phyloP scores from a whole-genome alignment of 1,140 invertebrate genomes.

The Halotydeus destructor region DNA sequence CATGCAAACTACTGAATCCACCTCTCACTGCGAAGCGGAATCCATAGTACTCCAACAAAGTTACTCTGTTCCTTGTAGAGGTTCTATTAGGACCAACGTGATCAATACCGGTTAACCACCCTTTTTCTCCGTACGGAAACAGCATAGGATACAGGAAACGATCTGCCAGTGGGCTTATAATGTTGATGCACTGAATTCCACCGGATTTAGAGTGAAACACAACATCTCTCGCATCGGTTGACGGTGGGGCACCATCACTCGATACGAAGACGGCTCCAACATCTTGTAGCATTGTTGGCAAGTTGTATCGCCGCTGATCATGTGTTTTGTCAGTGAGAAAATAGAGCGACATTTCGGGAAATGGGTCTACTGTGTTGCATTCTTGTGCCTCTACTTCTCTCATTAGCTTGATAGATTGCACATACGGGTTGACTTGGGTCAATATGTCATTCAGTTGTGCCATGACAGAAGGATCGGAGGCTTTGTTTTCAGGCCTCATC shows the following conservation, averaged over 20 bases:
- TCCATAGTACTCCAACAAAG: neutral
- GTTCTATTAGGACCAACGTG: neutral
- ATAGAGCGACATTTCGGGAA: too few species aligned
- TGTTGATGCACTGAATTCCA: neutral
- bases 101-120: neutral
- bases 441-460: too few species aligned
- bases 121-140: neutral
- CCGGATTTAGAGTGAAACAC: neutral
- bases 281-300: too few species aligned
- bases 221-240: neutral
- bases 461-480: too few species aligned
- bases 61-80: neutral
- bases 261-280: neutral
- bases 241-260: neutral
- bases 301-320: too few species aligned
- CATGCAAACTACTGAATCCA: slow-evolving; percentile 17
- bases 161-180: neutral
- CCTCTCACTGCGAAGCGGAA: too few species aligned
- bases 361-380: too few species aligned
- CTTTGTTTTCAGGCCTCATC: too few species aligned
- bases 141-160: neutral
- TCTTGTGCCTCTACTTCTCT: too few species aligned
- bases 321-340: too few species aligned
- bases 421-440: too few species aligned
- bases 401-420: too few species aligned